Percentiles rank a stretch among this genome's conserved stretches.
phyloP scores from a whole-genome alignment of 2,113 vertebrate species.

The Cepphus grylle region DNA sequence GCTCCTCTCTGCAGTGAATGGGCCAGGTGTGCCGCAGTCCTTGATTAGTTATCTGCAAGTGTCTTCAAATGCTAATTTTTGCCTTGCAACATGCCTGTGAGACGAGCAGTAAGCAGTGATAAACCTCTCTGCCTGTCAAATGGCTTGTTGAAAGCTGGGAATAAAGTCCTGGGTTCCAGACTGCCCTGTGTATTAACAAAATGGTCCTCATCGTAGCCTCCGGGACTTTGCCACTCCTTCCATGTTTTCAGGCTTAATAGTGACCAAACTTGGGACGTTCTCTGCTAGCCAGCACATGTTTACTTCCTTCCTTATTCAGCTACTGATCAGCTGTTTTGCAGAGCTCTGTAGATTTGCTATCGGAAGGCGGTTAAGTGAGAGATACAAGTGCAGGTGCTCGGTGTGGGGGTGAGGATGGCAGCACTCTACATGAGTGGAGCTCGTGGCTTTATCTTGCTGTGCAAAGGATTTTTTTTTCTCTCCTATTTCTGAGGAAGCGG shows the following conservation, averaged over 20 bases:
- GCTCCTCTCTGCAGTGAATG: neutral
- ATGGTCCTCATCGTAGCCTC: rapidly evolving
- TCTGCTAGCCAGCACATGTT: neutral
- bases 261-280: neutral
- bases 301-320: neutral
- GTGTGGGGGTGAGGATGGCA: neutral
- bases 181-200: neutral
- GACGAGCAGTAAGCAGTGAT: neutral
- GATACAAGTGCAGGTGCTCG: neutral
- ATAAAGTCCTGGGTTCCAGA: rapidly evolving
- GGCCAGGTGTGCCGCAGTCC: neutral
- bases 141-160: neutral
- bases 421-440: neutral
- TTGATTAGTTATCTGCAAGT: neutral
- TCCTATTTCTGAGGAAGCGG: constrained; percentile 49
- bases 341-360: neutral
- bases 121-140: too few relatives aligned
- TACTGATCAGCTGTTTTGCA: neutral
- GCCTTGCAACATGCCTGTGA: neutral
- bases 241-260: neutral
- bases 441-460: neutral
- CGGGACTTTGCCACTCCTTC: neutral
- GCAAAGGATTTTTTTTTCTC: neutral
- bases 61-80: neutral
- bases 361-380: neutral